Evolutionary conservation across 1,140 invertebrate species (phyloP), one percentile per base, ranked within the genome.

Genomic region (Platyscapa corneri): DNA sequence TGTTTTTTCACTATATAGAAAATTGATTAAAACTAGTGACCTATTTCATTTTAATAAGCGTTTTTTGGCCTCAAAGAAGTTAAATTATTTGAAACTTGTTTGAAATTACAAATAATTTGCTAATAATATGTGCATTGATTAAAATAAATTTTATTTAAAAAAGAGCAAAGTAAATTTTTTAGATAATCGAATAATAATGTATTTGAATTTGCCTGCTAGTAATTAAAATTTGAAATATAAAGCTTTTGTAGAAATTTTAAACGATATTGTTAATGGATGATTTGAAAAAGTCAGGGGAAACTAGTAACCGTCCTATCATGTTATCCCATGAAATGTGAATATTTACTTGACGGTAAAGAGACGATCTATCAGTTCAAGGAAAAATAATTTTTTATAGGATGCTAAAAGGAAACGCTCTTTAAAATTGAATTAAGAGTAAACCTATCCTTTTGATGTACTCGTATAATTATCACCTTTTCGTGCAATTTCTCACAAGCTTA

Each of bases 21-120:
- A 72, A 72, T 42, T n/a, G 39, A 74, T 42, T 42, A 74, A 6
- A 74, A 37, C 39, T 30, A 42, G 70, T 42, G 70, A 74, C 70
- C 70, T n/a, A 42, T 74, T 74, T 74, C 27, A 74, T 74, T 74
- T 74, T 42, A 74, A 42, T 42, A 42, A n/a, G 70, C 12, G 16
- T 42, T 74, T 42, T 5, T 74, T 74, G 23, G 37, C 3, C 3
- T 70, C 14, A 37, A 70, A 70, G 18, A 23, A n/a, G 16, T 37
- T 37, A 6, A 70, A 70, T 5, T 23, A 37, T 37, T 16, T 23
- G 16, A 60, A 60, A 60, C 0, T 27, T 2, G 23, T 27, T n/a
- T n/a, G n/a, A n/a, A n/a, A 20, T 53, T 46, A 46, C 42, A 5
- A 46, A 46, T 46, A 46, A 46, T 46, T 7, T 46, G 12, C 42